These are phyloP conservation scores for Plagiodera versicolora DNA, from an alignment of 2,888 invertebrate genomes.

Conservation along the genomic window DNA sequence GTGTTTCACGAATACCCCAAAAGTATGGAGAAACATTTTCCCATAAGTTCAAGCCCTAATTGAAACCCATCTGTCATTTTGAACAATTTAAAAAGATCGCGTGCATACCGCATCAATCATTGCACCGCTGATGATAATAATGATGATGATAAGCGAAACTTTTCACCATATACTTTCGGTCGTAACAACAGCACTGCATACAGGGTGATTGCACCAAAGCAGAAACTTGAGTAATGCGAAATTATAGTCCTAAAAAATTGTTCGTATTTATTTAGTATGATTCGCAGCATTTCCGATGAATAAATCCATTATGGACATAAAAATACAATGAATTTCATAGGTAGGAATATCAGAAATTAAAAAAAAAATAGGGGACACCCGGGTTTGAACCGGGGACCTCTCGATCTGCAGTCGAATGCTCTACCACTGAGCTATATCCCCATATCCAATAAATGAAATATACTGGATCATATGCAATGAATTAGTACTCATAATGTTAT, in stretches of 20 bases:
- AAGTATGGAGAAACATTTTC: not conserved
- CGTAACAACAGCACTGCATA: not conserved
- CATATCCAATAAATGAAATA: conserved; percentile 39
- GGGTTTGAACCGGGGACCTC: conserved; percentile 77
- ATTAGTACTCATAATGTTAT: too few relatives aligned
- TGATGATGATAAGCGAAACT: not conserved
- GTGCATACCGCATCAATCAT: not conserved
- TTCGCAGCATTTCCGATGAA: too few relatives aligned
- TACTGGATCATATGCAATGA: too few relatives aligned
- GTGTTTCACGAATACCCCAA: conserved; percentile 9
- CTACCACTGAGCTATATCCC: conserved; percentile 74
- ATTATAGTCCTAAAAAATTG: too few relatives aligned
- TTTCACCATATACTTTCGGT: not conserved
- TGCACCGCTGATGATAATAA: not conserved
- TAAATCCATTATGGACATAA: too few relatives aligned
- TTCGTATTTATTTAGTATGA: too few relatives aligned
- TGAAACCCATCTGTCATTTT: not conserved
- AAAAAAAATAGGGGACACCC: conserved; percentile 63
- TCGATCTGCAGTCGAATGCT: conserved; percentile 77
- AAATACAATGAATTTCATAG: too few relatives aligned
- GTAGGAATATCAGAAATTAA: conserved; percentile 1
- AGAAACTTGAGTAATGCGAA: too few relatives aligned
- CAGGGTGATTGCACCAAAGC: too few relatives aligned
- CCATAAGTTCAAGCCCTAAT: not conserved
- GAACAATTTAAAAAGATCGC: not conserved